These are phyloP conservation scores for Notocelia uddmanniana DNA, from an alignment of 2,888 invertebrate genomes.

Conservation along the genomic window DNA sequence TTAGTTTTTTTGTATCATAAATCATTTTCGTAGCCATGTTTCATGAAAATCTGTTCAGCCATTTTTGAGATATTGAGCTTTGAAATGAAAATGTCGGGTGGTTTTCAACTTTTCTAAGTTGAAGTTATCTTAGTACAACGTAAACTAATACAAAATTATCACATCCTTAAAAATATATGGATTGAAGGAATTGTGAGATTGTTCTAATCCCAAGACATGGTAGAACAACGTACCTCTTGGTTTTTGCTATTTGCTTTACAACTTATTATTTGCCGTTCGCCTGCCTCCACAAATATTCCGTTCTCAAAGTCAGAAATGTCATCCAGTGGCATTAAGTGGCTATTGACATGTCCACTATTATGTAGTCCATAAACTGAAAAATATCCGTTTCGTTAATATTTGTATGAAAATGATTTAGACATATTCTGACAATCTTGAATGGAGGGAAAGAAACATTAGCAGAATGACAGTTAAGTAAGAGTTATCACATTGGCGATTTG, in stretches of 20 bases:
- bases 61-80: too few relatives aligned
- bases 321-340: constrained; percentile 58
- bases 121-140: too few relatives aligned
- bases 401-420: neutral
- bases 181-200: too few relatives aligned
- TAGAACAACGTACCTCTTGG: constrained; percentile 63
- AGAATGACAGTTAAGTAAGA: neutral
- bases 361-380: constrained; percentile 50
- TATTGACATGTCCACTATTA: constrained; percentile 46
- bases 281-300: constrained; percentile 59
- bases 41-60: too few relatives aligned
- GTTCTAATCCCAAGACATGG: neutral
- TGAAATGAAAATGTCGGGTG: too few relatives aligned
- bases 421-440: neutral
- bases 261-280: constrained; percentile 60
- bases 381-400: constrained; percentile 7
- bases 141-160: too few relatives aligned
- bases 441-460: neutral
- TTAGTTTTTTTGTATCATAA: too few relatives aligned
- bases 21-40: too few relatives aligned
- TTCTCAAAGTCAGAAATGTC: constrained; percentile 58
- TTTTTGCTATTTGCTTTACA: constrained; percentile 66
- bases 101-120: too few relatives aligned
- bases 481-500: too few relatives aligned
- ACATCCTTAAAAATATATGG: too few relatives aligned